Evolutionary conservation across 2,113 vertebrate genomes (phyloP), one percentile per base, ranked within the genome.

Genomic region (Saccopteryx bilineata): DNA sequence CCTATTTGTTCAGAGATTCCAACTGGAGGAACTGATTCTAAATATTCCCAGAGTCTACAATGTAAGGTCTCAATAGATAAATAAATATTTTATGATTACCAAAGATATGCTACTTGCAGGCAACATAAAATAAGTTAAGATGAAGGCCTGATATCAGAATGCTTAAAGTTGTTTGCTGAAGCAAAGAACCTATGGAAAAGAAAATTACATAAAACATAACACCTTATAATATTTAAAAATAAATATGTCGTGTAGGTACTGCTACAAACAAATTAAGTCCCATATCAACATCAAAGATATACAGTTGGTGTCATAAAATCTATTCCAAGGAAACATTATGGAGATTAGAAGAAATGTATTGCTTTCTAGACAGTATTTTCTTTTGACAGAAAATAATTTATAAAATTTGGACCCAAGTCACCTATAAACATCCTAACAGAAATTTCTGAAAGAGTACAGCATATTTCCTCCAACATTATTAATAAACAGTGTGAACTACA

Each of bases 121-220:
- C 12, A 87, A 93, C 17, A 68, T 61, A 39, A 63, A 85, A 52
- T 50, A 46, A 54, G 6, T 31, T 31, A 69, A 92, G n/a, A 85
- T 48, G 83, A 54, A 78, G 31, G 23, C 7, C 39, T 76, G 19
- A 52, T 85, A 68, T 80, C 8, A 50, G 54, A 79, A 85, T 86
- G 72, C 56, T 89, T 69, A 75, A 89, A 74, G 54, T 60, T 86
- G 56, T 91, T 75, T 58, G 65, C 75, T 48, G 24, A 91, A 93
- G 26, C 26, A 24, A 82, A 26, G 33, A 60, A 72, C 50, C 31
- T 21, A 74, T 7, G 2, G 17, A 48, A 86, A 92, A 93, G 31
- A 63, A 83, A 92, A 90, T 90, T 52, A 66, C 31, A 82, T 68
- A 65, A 72, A 94, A 94, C 21, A 58, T 10, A 87, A 88, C 33